Base-by-base conservation (phyloP, 1,140 invertebrate genomes). In the Halictus rubicundus region DNA sequence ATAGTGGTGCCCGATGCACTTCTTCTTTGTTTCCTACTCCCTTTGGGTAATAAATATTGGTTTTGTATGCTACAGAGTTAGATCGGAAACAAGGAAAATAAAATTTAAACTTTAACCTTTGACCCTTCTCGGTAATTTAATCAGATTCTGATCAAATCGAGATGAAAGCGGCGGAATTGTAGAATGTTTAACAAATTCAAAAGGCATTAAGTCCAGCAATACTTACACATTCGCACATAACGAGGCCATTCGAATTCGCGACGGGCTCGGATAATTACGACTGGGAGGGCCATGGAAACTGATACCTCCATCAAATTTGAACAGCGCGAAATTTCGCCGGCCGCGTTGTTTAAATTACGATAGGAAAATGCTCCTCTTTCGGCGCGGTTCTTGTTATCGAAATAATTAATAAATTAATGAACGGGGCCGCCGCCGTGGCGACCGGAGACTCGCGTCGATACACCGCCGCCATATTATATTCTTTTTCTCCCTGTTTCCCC, bases 341-440 rank as follows among this genome's bases (percentile, higher is more conserved):
- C 8, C 16, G 54, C 4, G 49, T 14, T 32, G 27, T 69, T 54
- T 19, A n/a, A 54, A 32, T n/a, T 27, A 8, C 68, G 27, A 57
- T 39, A 27, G 27, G 23, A 37, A 57, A 32, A 54, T 37, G 19
- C n/a, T 69, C 42, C 42, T 54, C n/a, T 49, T 69, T 14, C 19
- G n/a, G 7, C 16, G 66, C 23, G 2, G 16, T n/a, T 19, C 19
- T 10, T 12, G 49, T 21, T 54, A 54, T 37, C 49, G 25, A 54
- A 69, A 54, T 69, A 54, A 69, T 57, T 27, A 21, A 69, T 69
- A 32, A 54, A 54, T 57, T 54, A 57, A 69, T 69, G 23, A 27
- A 68, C 39, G 1, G 49, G 25, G 7, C 3, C 7, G 25, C n/a
- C 54, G 27, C 27, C 27, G 32, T 32, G 32, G 32, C 32, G 32